These are phyloP conservation scores for Sarotherodon lohbergeri DNA, from an alignment of 2,113 vertebrate genomes.

Conservation along the genomic window DNA sequence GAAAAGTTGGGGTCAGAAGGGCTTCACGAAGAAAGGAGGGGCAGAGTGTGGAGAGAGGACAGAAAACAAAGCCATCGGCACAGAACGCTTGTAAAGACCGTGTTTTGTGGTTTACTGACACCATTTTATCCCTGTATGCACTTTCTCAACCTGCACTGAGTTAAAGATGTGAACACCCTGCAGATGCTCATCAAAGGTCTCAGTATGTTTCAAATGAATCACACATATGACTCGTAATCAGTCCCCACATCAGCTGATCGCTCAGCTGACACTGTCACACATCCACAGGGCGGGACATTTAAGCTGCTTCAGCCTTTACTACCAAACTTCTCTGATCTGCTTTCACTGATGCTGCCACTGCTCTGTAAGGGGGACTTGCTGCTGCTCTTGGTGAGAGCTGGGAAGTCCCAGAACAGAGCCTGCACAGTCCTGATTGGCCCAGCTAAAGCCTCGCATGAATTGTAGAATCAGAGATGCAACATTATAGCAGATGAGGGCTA, in stretches of 20 bases:
- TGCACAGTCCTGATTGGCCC: not conserved
- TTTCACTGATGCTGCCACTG: not conserved
- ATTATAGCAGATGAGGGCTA: not conserved
- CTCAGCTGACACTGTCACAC: not conserved
- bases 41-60: not conserved
- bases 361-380: not conserved
- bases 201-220: conserved; percentile 17
- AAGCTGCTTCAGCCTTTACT: not conserved
- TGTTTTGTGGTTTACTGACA: not conserved
- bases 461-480: not conserved
- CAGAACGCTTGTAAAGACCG: not conserved
- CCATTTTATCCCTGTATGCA: conserved; percentile 26
- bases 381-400: not conserved
- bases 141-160: conserved; percentile 41
- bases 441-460: not conserved
- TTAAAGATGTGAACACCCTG: not conserved
- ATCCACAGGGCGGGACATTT: not conserved
- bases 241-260: not conserved
- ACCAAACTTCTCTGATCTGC: not conserved
- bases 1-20: not conserved
- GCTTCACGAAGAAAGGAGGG: not conserved
- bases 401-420: not conserved
- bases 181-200: not conserved
- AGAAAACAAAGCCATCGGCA: conserved; percentile 20
- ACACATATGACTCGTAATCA: not conserved